Evolutionary conservation across 1,140 invertebrate genomes (phyloP), one percentile per base, ranked within the genome.

Genomic region (Magallana angulata): DNA sequence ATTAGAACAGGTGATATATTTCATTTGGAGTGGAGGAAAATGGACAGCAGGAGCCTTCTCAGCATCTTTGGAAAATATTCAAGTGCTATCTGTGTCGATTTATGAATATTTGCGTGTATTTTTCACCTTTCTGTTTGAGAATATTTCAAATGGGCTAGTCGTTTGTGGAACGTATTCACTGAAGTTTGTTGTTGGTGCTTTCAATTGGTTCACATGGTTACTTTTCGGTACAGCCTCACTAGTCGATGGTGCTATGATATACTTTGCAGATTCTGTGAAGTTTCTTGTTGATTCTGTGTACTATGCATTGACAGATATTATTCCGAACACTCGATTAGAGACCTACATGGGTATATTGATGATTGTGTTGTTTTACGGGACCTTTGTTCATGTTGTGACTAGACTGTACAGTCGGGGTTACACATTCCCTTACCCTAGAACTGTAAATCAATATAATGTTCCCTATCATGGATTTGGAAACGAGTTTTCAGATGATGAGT

Each of bases 401-500:
- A 60, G 24, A 24, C 59, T 91, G 18, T 85, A 84, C 56, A 85
- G 84, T 12, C 82, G 87, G 80, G 91, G 90, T 36, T 80, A 90
- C 82, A 91, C 90, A 24, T 91, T 90, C 81, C 91, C 91, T 5
- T 62, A 89, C 81, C 87, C 64, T 7, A 59, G 24, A 30, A 18
- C n/a, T 84, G 12, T 76, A 30, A 76, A 76, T 12, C 68, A 76
- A 3, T 30, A 76, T 12, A 76, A 76, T 36, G 48, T 84, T 30
- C 56, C 64, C 16, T 84, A 68, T 16, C 48, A 36, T 64, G 56
- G 58, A 59, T 71, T 83, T 80, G 68, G 24, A 57, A 86, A 84
- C 71, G 90, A 90, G 59, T 90, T 90, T 64, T 90, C 90, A 57
- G 91, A 91, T 82, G 90, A 91, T 84, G 89, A 90, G 48, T 84